These are phyloP conservation scores for Drosophila parabipectinata DNA, from an alignment of 1,140 invertebrate genomes.

Conservation along the genomic window DNA sequence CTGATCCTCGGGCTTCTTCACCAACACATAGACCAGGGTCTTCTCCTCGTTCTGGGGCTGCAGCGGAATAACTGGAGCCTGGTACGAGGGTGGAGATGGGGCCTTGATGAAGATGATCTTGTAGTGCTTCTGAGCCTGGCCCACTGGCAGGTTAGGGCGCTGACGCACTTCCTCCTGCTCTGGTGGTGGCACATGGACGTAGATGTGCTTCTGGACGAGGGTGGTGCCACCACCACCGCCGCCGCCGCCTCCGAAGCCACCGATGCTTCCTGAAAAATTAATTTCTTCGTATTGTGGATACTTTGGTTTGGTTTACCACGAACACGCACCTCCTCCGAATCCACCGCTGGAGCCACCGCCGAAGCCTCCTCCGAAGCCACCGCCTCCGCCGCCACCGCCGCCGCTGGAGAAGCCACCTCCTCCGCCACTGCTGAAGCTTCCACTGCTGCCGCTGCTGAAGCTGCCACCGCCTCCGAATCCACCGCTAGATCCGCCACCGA, in stretches of 20 bases:
- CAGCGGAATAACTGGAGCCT: conserved; percentile 89
- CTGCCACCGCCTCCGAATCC: conserved; percentile 29
- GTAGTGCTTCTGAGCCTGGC: conserved; percentile 92
- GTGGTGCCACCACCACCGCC: conserved; percentile 85
- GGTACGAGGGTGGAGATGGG: conserved; percentile 90
- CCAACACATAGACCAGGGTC: conserved; percentile 94
- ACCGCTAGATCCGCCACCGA: conserved; percentile 48
- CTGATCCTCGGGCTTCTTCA: conserved; percentile 92
- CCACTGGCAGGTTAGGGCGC: conserved; percentile 85
- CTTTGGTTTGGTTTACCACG: neutral
- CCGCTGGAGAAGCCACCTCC: conserved; percentile 40
- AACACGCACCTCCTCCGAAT: conserved; percentile 70
- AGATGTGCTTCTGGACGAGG: conserved; percentile 91
- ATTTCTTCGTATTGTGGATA: neutral
- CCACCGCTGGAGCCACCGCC: conserved; percentile 62
- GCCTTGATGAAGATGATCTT: conserved; percentile 96
- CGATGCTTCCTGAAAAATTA: conserved; percentile 68
- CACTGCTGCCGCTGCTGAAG: conserved; percentile 41
- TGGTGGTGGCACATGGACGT: conserved; percentile 92
- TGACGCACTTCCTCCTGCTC: conserved; percentile 88
- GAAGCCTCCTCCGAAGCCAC: conserved; percentile 27
- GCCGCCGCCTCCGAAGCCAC: conserved; percentile 76
- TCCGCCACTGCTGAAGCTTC: conserved; percentile 32
- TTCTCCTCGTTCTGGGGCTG: conserved; percentile 93
- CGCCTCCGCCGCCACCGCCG: conserved; percentile 43